phyloP scores from a whole-genome alignment of 2,797 vertebrate species.

The Onychomys leucogaster region DNA sequence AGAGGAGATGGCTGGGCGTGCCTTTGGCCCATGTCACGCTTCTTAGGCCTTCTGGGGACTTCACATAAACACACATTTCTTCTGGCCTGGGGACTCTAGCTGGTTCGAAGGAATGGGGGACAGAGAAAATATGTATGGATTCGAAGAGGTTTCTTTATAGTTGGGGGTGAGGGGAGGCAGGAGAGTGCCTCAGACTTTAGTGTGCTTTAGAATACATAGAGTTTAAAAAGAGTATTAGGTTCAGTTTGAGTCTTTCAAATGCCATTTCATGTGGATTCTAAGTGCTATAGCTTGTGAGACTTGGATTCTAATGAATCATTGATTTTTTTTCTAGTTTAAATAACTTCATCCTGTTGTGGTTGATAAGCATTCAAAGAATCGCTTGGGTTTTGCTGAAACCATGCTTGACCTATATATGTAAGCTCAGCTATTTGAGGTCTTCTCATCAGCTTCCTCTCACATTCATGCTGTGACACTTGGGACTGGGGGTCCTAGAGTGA shows the following conservation, averaged over 20 bases:
- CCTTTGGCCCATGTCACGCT: constrained; percentile 18
- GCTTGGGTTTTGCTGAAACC: constrained; percentile 46
- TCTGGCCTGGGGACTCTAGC: background rate
- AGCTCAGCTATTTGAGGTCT: constrained; percentile 33
- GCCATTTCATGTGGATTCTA: background rate
- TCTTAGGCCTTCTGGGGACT: background rate
- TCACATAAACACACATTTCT: background rate
- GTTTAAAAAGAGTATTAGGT: background rate
- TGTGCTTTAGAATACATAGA: background rate
- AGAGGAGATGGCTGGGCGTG: constrained; percentile 36
- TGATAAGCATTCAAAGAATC: constrained; percentile 59
- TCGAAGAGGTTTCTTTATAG: background rate
- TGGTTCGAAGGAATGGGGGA: background rate
- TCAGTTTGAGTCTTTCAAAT: background rate
- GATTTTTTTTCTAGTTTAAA: constrained; percentile 49
- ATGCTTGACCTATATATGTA: constrained; percentile 12
- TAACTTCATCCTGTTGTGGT: constrained; percentile 43
- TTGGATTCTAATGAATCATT: constrained; percentile 2
- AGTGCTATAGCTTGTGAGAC: background rate
- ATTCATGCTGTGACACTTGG: constrained; percentile 45
- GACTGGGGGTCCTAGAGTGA: background rate
- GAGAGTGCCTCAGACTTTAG: background rate
- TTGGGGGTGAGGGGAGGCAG: background rate
- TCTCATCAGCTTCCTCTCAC: background rate
- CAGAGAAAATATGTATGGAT: constrained; percentile 19